Percentiles rank a stretch among this genome's conserved stretches.
phyloP scores from a whole-genome alignment of 2,797 vertebrate species.

The Argyrosomus regius region DNA sequence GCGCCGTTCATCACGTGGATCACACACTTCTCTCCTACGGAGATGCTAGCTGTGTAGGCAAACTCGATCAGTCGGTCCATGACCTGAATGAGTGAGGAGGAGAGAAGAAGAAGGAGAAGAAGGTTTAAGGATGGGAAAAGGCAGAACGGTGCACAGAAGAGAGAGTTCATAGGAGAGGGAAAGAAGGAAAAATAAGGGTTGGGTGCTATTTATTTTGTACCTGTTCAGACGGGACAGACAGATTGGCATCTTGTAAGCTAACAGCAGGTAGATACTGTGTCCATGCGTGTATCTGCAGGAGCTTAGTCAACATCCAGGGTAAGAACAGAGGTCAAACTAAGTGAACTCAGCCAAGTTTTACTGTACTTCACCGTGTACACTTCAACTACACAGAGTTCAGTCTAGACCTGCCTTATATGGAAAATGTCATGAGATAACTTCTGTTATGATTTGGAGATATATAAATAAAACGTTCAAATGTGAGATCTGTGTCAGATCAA shows the following conservation, averaged over 20 bases:
- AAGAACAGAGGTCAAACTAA: conserved; percentile 33
- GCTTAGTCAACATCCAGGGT: conserved; percentile 10
- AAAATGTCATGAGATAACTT: no score
- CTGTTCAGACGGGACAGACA: not conserved
- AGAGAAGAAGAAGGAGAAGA: not conserved
- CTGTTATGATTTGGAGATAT: no score
- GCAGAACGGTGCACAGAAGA: not conserved
- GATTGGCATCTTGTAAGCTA: conserved; percentile 4
- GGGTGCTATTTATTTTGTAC: not conserved
- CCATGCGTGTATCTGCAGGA: not conserved
- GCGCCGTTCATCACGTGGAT: conserved; percentile 96
- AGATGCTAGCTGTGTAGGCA: conserved; percentile 96
- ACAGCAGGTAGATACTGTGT: not conserved
- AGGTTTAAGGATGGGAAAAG: not conserved
- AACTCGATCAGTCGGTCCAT: conserved; percentile 95
- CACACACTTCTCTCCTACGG: conserved; percentile 95
- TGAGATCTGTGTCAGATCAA: not conserved
- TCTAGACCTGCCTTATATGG: no score
- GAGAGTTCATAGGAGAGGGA: not conserved
- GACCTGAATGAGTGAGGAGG: conserved; percentile 77
- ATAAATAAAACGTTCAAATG: no score
- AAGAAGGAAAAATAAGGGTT: not conserved
- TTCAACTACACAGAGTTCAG: no score
- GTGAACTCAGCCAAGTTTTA: not conserved
- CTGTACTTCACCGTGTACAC: not conserved